These are phyloP conservation scores for Callosobruchus maculatus DNA, from an alignment of 2,888 invertebrate genomes.

Conservation along the genomic window DNA sequence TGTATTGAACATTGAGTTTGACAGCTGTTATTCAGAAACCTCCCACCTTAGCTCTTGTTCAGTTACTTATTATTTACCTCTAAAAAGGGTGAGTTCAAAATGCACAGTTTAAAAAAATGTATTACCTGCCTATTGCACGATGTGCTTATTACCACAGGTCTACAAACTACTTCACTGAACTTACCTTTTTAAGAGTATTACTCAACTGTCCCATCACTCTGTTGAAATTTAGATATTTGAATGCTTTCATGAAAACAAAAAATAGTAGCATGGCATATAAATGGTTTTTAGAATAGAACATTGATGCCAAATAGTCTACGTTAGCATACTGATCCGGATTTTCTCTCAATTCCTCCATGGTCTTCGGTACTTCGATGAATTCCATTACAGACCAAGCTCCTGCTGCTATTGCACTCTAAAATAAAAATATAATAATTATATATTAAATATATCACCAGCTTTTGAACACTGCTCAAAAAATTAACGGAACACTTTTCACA, in stretches of 20 bases:
- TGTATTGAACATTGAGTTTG: too few species aligned
- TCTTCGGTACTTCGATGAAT: constrained; percentile 3
- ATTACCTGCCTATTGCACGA: too few species aligned
- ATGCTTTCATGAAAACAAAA: constrained; percentile 69
- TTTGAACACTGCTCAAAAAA: too few species aligned
- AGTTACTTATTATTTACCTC: too few species aligned
- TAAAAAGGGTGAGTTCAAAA: too few species aligned
- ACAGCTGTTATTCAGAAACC: too few species aligned
- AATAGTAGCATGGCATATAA: constrained; percentile 61
- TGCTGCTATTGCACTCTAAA: constrained; percentile 12
- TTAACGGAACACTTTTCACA: too few species aligned
- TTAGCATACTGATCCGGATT: constrained; percentile 51
- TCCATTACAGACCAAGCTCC: constrained; percentile 1
- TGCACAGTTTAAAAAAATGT: too few species aligned
- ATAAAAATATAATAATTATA: constrained; percentile 3
- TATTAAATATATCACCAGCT: too few species aligned
- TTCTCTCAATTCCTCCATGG: constrained; percentile 21
- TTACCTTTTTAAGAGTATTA: constrained; percentile 60
- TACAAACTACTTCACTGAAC: too few species aligned
- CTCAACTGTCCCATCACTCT: constrained; percentile 72
- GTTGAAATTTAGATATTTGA: constrained; percentile 75
- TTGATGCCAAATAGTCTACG: constrained; percentile 59
- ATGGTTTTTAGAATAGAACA: constrained; percentile 58
- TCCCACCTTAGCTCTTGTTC: too few species aligned
- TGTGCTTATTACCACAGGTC: too few species aligned